phyloP scores from a whole-genome alignment of 2,113 vertebrate genomes.

The Leucopsar rothschildi region DNA sequence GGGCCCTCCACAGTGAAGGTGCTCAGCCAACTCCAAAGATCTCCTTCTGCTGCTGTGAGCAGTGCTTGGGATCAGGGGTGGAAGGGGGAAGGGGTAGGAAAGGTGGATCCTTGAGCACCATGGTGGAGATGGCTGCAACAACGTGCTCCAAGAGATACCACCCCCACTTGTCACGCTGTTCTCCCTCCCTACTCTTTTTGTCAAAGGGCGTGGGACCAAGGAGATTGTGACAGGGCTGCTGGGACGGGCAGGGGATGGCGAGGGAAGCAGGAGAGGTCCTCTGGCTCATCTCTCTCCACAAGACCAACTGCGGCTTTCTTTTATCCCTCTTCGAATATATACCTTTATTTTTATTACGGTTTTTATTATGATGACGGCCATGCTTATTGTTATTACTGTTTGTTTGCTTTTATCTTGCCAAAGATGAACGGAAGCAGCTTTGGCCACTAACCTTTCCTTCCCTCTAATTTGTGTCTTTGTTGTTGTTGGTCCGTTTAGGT shows the following conservation, averaged over 20 bases:
- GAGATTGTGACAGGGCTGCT: background rate
- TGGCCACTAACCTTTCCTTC: constrained; percentile 35
- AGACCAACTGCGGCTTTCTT: background rate
- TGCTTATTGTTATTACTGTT: background rate
- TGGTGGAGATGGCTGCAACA: accelerated
- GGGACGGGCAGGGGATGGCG: background rate
- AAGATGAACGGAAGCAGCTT: background rate
- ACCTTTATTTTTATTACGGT: background rate
- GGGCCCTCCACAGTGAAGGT: background rate
- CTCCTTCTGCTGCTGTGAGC: background rate
- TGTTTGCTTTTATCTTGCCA: background rate
- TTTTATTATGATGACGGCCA: background rate
- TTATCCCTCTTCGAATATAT: background rate
- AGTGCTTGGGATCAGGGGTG: background rate
- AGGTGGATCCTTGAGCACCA: accelerated
- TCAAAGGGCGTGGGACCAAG: background rate
- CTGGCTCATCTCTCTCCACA: background rate
- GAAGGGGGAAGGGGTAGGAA: background rate
- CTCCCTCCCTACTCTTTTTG: background rate
- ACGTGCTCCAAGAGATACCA: background rate
- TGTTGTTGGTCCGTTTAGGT: constrained; percentile 85
- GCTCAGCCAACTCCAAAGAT: accelerated
- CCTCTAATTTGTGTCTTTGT: constrained; percentile 70
- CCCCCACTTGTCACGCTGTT: background rate
- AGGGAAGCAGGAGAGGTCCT: background rate